Percentiles rank a stretch among this genome's conserved stretches.
These are phyloP conservation scores for Araneus ventricosus DNA, from an alignment of 1,140 invertebrate species.

Conservation along the genomic window DNA sequence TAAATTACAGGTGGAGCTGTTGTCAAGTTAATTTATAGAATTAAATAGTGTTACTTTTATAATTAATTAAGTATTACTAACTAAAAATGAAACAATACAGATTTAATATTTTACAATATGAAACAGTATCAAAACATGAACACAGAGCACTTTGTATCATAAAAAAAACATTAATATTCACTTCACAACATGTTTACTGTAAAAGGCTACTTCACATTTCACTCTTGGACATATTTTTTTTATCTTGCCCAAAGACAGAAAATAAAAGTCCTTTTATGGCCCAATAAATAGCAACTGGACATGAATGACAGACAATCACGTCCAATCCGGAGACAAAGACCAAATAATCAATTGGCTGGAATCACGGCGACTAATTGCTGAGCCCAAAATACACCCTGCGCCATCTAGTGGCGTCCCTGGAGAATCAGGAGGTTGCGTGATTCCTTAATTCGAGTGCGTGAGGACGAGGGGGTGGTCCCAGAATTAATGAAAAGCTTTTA, in stretches of 20 bases:
- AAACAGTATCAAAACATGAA: no score
- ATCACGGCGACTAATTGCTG: conserved; percentile 60
- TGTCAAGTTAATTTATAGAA: no score
- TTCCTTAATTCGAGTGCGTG: not conserved
- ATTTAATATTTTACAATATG: no score
- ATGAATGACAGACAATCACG: conserved; percentile 32
- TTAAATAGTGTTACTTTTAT: no score
- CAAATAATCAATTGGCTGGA: conserved; percentile 58
- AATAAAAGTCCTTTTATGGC: conserved; percentile 9
- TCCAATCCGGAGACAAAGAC: conserved; percentile 15
- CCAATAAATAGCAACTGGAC: conserved; percentile 1
- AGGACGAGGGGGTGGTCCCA: not conserved
- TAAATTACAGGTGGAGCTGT: no score
- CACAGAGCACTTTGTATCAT: no score
- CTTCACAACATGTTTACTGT: no score
- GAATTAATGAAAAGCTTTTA: conserved; percentile 15
- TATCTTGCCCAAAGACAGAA: not conserved
- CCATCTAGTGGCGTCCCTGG: conserved; percentile 37
- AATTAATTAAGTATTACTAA: no score
- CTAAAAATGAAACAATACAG: no score
- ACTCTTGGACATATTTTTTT: not conserved
- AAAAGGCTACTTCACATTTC: not conserved
- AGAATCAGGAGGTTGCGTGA: not conserved
- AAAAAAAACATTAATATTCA: no score
- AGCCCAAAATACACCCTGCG: conserved; percentile 17